These are phyloP conservation scores for Aphidius ervi DNA, from an alignment of 1,140 invertebrate genomes.

Conservation along the genomic window DNA sequence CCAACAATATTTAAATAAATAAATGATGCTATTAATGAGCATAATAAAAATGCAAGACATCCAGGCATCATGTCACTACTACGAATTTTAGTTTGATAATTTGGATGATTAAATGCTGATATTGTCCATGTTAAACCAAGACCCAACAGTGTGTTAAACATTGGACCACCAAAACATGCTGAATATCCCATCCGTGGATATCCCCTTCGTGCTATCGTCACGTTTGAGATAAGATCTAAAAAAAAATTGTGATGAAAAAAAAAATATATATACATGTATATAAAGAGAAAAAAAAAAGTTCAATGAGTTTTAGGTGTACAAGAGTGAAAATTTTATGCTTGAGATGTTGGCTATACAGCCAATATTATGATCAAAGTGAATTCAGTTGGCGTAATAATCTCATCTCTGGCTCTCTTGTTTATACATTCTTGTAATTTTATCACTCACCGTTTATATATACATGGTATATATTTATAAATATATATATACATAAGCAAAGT, in stretches of 20 bases:
- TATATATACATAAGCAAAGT: too few species aligned
- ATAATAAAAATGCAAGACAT: slow-evolving; percentile 42
- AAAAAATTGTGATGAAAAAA: slow-evolving; percentile 10
- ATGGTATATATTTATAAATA: too few species aligned
- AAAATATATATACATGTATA: not conserved
- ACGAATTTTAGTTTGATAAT: slow-evolving; percentile 36
- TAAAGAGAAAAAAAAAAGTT: not conserved
- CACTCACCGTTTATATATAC: too few species aligned
- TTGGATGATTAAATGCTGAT: slow-evolving; percentile 22
- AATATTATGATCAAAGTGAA: slow-evolving; percentile 1
- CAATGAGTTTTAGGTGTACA: not conserved
- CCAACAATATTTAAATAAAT: slow-evolving; percentile 40
- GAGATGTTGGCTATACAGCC: not conserved
- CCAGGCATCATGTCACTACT: slow-evolving; percentile 46
- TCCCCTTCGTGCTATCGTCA: slow-evolving; percentile 61
- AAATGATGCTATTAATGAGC: slow-evolving; percentile 36
- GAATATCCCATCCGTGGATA: slow-evolving; percentile 67
- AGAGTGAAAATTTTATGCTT: not conserved
- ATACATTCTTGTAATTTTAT: too few species aligned
- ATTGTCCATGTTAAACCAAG: slow-evolving; percentile 43
- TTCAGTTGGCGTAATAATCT: slow-evolving; percentile 3
- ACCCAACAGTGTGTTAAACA: slow-evolving; percentile 61
- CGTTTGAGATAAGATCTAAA: slow-evolving; percentile 65
- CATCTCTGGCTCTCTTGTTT: not conserved
- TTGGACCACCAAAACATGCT: slow-evolving; percentile 68